Conservation (phyloP, 2,113 vertebrate species). For the Chaetops frenatus region DNA sequence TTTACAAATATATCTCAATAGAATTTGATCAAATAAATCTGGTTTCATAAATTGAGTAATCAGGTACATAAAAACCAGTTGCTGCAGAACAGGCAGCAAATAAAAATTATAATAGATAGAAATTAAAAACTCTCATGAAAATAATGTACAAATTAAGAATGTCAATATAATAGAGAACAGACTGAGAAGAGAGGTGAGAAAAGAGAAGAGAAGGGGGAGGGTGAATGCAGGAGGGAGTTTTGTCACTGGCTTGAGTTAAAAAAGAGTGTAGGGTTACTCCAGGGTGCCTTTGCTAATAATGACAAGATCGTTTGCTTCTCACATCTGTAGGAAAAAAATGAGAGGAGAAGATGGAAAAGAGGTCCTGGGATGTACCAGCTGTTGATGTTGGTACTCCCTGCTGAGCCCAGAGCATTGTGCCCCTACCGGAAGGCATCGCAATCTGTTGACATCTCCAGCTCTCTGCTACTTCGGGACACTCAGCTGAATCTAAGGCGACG, state of each 20-base stretch:
- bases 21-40: neutral
- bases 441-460: constrained; percentile 73
- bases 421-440: constrained; percentile 64
- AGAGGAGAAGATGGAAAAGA: constrained; percentile 43
- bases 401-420: constrained; percentile 53
- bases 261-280: neutral
- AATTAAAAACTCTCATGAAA: neutral
- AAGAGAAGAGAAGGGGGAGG: neutral
- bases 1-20: neutral
- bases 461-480: constrained; percentile 55
- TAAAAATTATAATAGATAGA: neutral
- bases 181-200: neutral
- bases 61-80: neutral
- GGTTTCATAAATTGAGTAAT: neutral
- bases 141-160: neutral
- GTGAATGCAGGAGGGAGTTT: neutral
- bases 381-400: constrained; percentile 77
- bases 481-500: constrained; percentile 54
- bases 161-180: neutral
- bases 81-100: neutral
- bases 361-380: constrained; percentile 80
- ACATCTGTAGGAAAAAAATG: constrained; percentile 57
- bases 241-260: neutral
- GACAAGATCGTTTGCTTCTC: constrained; percentile 44
- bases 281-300: constrained; percentile 57